These are phyloP conservation scores for Eucera pruinosa DNA, from an alignment of 2,888 invertebrate species.

Conservation along the genomic window DNA sequence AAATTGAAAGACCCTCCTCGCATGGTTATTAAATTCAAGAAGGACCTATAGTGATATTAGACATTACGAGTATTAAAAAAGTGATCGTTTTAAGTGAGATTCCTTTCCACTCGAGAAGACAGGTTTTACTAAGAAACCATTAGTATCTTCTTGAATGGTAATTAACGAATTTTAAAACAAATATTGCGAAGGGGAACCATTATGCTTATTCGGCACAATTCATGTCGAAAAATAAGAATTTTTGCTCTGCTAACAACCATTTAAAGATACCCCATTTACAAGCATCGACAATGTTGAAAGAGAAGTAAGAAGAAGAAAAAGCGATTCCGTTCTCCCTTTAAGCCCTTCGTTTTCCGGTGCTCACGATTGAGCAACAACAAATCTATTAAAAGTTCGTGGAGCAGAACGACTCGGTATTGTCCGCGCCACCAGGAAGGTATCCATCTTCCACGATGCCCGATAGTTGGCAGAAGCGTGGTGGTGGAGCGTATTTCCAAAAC, in stretches of 20 bases:
- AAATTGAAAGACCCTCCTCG: slow-evolving; percentile 33
- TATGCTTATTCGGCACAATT: too few species aligned
- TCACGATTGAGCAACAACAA: slow-evolving; percentile 36
- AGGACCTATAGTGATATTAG: background rate
- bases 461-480: slow-evolving; percentile 32
- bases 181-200: too few species aligned
- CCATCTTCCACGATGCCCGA: slow-evolving; percentile 50
- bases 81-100: background rate
- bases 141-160: too few species aligned
- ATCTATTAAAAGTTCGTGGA: slow-evolving; percentile 50
- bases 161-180: background rate
- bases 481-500: slow-evolving; percentile 50
- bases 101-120: slow-evolving; percentile 1
- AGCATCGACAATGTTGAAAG: background rate
- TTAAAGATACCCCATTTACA: slow-evolving; percentile 7
- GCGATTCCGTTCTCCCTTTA: background rate
- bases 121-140: background rate
- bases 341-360: slow-evolving; percentile 43
- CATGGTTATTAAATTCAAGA: background rate
- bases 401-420: slow-evolving; percentile 54
- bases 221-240: background rate
- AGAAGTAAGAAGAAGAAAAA: background rate
- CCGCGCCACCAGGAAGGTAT: slow-evolving; percentile 56
- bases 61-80: background rate
- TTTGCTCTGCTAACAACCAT: background rate